phyloP scores from a whole-genome alignment of 2,113 vertebrate genomes.

The Chrysemys picta region DNA sequence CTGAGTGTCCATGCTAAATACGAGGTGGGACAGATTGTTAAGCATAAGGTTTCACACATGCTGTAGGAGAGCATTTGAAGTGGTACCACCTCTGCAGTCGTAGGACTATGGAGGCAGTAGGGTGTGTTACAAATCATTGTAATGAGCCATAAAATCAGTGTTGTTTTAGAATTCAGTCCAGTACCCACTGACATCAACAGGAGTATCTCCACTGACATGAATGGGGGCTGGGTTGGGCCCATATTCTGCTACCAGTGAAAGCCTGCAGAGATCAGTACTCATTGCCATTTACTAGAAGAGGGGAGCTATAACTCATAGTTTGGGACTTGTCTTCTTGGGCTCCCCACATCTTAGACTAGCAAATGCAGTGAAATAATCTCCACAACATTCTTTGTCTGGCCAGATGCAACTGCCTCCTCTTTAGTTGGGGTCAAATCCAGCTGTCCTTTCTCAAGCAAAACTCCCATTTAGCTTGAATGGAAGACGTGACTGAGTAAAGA shows the following conservation, averaged over 20 bases:
- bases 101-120: not conserved
- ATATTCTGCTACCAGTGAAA: not conserved
- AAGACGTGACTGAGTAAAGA: not conserved
- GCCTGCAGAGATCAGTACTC: not conserved
- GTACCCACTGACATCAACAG: not conserved
- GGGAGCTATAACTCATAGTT: not conserved
- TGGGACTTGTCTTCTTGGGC: not conserved
- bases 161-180: not conserved
- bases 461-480: not conserved
- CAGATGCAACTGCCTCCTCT: accelerated
- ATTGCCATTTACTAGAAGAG: not conserved
- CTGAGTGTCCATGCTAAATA: not conserved
- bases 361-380: not conserved
- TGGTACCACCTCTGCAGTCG: not conserved
- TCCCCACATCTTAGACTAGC: not conserved
- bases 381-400: not conserved
- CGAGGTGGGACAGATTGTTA: not conserved
- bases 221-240: not conserved
- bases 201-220: not conserved
- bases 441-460: not conserved
- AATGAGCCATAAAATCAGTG: not conserved
- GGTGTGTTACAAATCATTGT: not conserved
- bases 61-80: not conserved
- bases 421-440: not conserved
- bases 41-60: too few relatives aligned